Base-by-base conservation (phyloP, 1,140 invertebrate species). In the Chymomyza costata region DNA sequence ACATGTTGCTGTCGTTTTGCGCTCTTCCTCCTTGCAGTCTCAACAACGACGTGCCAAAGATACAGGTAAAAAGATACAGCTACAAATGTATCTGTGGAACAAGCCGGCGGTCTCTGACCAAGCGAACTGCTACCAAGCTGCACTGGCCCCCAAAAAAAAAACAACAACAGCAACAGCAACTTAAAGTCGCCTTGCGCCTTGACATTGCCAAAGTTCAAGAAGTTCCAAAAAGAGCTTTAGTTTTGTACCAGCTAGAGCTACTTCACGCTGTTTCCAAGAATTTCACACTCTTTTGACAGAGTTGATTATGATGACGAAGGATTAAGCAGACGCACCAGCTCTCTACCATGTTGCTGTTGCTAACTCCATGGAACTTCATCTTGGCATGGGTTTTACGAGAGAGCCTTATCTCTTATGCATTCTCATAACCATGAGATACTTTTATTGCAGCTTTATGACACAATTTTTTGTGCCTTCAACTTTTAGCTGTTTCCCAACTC, bases 61-160 rank as follows among this genome's bases (percentile, higher is more conserved):
- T 78, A 78, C 71, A 80, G 71, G 71, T 80, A 78, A 65, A 63
- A 65, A 76, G 71, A 78, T 76, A 78, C 66, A 70, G 52, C 65
- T 61, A 65, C 70, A 76, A 62, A 69, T 76, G 70, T 76, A 74
- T 62, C 65, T 64, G 44, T n/a, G n/a, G n/a, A n/a, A n/a, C n/a
- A n/a, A n/a, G n/a, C 49, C 49, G 65, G n/a, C n/a, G n/a, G n/a
- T n/a, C n/a, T n/a, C n/a, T n/a, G n/a, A n/a, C 58, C 49, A 48
- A 50, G 44, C 38, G 61, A 65, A 45, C 45, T 52, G 61, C 28
- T 34, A 37, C 49, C 18, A 49, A 41, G 65, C 62, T 78, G 69
- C 69, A 76, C 51, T 67, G 69, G 58, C 65, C 71, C 57, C 56
- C 56, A 64, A 64, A 54, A 49, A 43, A 46, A 21, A 32, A 28